Evolutionary conservation across 2,113 vertebrate genomes (phyloP).

Genomic region (Acanthochromis polyacanthus): DNA sequence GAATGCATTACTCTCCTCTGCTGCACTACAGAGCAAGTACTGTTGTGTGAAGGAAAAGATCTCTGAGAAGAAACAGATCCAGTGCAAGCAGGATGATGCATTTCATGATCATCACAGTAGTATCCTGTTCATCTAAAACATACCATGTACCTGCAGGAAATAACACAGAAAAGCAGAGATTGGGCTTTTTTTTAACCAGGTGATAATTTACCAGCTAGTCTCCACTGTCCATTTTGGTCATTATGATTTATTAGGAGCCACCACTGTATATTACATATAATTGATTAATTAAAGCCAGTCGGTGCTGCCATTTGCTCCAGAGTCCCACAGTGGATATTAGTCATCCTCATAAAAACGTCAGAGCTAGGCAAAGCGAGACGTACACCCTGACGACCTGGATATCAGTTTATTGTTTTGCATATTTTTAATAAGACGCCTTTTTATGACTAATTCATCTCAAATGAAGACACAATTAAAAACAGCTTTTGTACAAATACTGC

Average conservation of each 20-base stretch:
- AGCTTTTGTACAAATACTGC: not conserved
- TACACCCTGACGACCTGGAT: not conserved
- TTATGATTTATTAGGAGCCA: constrained; percentile 47
- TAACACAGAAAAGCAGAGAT: not conserved
- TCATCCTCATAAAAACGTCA: constrained; percentile 33
- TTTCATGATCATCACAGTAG: not conserved
- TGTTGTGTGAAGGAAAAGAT: constrained; percentile 41
- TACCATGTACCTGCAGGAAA: not conserved
- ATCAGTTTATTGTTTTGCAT: not conserved
- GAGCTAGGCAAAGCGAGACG: constrained; percentile 14
- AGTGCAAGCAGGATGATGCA: not conserved
- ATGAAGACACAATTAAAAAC: constrained; percentile 14
- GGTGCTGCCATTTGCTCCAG: constrained; percentile 14
- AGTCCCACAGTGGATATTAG: constrained; percentile 21
- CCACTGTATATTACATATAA: not conserved
- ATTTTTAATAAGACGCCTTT: constrained; percentile 15
- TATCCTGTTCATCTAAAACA: constrained; percentile 6
- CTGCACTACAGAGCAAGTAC: not conserved
- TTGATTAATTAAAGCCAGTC: constrained; percentile 47
- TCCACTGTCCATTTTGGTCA: constrained; percentile 12
- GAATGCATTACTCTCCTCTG: constrained; percentile 49
- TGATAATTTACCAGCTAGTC: constrained; percentile 14
- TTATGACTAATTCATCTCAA: constrained; percentile 20
- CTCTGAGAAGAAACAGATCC: constrained; percentile 21
- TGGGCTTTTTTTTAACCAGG: not conserved